phyloP scores from a whole-genome alignment of 1,140 invertebrate genomes.

The Saccostrea glomerata region DNA sequence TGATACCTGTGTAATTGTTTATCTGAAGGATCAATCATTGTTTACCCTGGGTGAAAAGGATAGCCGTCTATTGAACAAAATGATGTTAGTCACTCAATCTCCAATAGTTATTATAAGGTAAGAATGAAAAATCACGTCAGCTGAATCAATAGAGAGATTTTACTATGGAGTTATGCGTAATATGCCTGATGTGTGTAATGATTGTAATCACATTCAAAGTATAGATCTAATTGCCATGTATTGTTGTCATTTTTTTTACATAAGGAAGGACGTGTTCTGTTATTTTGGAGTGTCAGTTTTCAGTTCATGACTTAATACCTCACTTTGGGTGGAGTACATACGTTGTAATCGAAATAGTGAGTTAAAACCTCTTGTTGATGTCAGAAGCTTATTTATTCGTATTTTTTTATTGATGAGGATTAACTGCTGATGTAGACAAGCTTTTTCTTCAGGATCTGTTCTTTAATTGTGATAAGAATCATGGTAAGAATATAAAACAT shows the following conservation, averaged over 20 bases:
- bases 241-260: too few species aligned
- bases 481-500: too few species aligned
- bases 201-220: neutral
- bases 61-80: neutral
- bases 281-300: neutral
- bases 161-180: neutral
- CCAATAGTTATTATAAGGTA: neutral
- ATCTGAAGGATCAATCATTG: conserved; percentile 24
- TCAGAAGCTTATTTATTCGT: neutral
- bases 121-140: neutral
- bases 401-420: neutral
- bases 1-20: conserved; percentile 32
- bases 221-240: neutral
- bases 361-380: conserved; percentile 1
- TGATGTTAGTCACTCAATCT: conserved; percentile 3
- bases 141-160: neutral
- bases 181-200: neutral
- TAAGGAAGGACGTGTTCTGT: neutral
- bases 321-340: neutral
- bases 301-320: neutral
- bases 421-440: neutral
- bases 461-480: too few species aligned
- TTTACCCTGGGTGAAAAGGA: neutral
- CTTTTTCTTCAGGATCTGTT: too few species aligned
- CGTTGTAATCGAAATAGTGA: neutral